Evolutionary conservation across 1,140 invertebrate species (phyloP).

Genomic region (Trichonephila inaurata): DNA sequence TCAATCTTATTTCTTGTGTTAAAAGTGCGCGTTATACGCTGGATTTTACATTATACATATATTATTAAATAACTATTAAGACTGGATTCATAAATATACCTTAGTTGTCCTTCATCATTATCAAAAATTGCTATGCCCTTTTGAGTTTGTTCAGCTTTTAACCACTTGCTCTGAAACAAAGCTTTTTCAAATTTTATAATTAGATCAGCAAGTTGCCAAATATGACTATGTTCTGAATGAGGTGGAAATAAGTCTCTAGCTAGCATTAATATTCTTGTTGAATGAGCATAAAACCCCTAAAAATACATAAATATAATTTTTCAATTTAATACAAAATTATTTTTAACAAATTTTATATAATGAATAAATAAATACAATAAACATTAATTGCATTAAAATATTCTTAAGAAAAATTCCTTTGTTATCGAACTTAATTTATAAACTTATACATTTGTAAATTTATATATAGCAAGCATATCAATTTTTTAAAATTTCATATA

Average conservation of each 20-base stretch:
- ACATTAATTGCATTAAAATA: too few species aligned
- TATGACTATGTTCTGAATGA: conserved; percentile 83
- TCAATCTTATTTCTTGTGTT: too few species aligned
- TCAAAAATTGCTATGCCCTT: conserved; percentile 87
- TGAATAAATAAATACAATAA: too few species aligned
- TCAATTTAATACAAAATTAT: too few species aligned
- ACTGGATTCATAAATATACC: conserved; percentile 60
- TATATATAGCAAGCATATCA: too few species aligned
- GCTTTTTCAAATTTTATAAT: conserved; percentile 84
- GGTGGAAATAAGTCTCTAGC: conserved; percentile 84
- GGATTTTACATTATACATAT: background rate
- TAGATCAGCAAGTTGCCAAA: conserved; percentile 87
- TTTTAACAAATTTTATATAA: too few species aligned
- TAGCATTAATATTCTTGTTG: conserved; percentile 83
- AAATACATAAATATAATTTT: background rate
- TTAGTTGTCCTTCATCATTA: conserved; percentile 83
- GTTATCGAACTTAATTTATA: too few species aligned
- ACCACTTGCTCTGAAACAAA: conserved; percentile 87
- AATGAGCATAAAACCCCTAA: conserved; percentile 84
- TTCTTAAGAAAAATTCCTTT: too few species aligned
- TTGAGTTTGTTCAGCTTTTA: conserved; percentile 88
- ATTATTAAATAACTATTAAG: background rate
- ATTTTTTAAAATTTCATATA: too few species aligned
- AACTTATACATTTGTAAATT: too few species aligned
- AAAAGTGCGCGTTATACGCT: too few species aligned